Evolutionary conservation across 2,888 invertebrate species (phyloP).

Genomic region (Synanthedon vespiformis): DNA sequence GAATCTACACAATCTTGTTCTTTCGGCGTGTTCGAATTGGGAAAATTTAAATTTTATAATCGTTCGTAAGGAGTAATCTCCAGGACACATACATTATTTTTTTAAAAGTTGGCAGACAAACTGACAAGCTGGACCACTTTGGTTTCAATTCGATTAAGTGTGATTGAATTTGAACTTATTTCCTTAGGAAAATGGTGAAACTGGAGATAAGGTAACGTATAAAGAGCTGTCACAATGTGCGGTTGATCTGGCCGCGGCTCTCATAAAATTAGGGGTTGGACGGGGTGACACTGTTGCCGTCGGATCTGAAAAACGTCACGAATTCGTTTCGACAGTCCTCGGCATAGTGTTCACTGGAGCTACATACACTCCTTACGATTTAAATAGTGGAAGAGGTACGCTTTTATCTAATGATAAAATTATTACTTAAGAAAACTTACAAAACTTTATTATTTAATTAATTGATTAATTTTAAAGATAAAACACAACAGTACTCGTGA

Average conservation of each 20-base stretch:
- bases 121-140: too few species aligned
- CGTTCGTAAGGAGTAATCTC: too few species aligned
- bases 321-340: slow-evolving; percentile 61
- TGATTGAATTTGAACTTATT: not conserved
- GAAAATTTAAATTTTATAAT: too few species aligned
- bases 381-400: slow-evolving; percentile 36
- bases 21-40: too few species aligned
- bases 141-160: not conserved
- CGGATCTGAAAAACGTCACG: slow-evolving; percentile 71
- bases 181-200: slow-evolving; percentile 64
- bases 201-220: slow-evolving; percentile 63
- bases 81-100: too few species aligned
- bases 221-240: slow-evolving; percentile 61
- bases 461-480: too few species aligned
- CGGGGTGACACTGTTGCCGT: slow-evolving; percentile 68
- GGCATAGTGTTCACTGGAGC: slow-evolving; percentile 59
- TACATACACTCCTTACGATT: slow-evolving; percentile 35
- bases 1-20: too few species aligned
- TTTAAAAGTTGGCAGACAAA: too few species aligned
- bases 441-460: too few species aligned
- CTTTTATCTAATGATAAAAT: too few species aligned
- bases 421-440: too few species aligned
- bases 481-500: too few species aligned
- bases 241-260: slow-evolving; percentile 60
- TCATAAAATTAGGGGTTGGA: slow-evolving; percentile 55